Conservation (phyloP, 2,113 vertebrate genomes). For the Stercorarius parasiticus region DNA sequence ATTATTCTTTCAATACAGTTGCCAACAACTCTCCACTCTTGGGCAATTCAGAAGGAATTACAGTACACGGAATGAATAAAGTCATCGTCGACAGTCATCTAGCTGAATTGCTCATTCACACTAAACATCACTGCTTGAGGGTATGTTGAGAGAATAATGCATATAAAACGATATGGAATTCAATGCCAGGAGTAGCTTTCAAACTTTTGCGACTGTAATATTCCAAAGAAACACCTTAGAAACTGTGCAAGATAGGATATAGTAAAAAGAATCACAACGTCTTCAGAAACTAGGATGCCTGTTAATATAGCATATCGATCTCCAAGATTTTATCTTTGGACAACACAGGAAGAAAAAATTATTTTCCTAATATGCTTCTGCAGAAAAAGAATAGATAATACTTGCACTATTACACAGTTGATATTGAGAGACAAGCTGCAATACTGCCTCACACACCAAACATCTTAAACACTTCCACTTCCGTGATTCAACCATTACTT, state of each 20-base stretch:
- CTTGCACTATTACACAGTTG: background rate
- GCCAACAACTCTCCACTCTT: background rate
- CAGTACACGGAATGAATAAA: background rate
- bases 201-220: background rate
- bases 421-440: background rate
- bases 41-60: background rate
- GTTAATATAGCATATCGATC: background rate
- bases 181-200: background rate
- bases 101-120: background rate
- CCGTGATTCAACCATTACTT: background rate
- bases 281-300: background rate
- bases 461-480: background rate
- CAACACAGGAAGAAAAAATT: background rate
- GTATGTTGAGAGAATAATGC: background rate
- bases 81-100: background rate
- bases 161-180: background rate
- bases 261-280: background rate
- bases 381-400: background rate
- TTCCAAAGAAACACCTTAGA: background rate
- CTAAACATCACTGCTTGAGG: background rate
- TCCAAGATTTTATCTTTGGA: background rate
- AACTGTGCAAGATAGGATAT: background rate
- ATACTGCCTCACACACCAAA: background rate
- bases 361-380: background rate
- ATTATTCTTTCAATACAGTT: background rate